Conservation (phyloP, 2,888 invertebrate genomes). For the Timema podura region DNA sequence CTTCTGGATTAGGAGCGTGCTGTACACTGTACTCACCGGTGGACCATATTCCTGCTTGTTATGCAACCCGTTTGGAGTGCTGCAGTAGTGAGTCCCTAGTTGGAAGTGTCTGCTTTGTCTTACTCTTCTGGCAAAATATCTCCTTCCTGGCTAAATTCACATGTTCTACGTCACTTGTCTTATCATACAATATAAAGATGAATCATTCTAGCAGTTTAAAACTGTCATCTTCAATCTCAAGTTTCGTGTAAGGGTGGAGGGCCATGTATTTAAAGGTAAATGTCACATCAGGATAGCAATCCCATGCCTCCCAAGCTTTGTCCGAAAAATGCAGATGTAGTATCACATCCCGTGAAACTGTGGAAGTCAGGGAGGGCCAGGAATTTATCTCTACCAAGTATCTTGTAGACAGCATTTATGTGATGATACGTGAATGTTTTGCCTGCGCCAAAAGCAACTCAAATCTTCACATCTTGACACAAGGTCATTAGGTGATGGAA, state of each 20-base stretch:
- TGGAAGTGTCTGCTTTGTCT: no score
- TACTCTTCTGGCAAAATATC: no score
- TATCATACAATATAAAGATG: not conserved
- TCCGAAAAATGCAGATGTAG: not conserved
- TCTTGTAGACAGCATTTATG: not conserved
- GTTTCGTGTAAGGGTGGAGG: slow-evolving; percentile 6
- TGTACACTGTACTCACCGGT: no score
- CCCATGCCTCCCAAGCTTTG: not conserved
- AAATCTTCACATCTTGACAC: not conserved
- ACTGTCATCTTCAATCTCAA: not conserved
- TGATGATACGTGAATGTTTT: slow-evolving; percentile 3
- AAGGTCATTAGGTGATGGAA: not conserved
- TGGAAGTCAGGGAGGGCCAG: not conserved
- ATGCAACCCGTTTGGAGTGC: no score
- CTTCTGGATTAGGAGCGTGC: no score
- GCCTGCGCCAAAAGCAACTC: slow-evolving; percentile 5
- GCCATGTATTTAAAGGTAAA: not conserved
- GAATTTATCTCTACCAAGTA: not conserved
- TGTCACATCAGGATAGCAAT: not conserved
- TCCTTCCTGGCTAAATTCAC: no score
- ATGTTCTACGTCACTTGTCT: not conserved
- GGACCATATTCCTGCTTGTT: no score
- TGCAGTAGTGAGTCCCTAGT: no score
- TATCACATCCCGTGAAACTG: slow-evolving; percentile 1
- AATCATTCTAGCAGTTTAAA: not conserved